These are phyloP conservation scores for Glossophaga mutica DNA, from an alignment of 2,797 vertebrate genomes.

Conservation along the genomic window DNA sequence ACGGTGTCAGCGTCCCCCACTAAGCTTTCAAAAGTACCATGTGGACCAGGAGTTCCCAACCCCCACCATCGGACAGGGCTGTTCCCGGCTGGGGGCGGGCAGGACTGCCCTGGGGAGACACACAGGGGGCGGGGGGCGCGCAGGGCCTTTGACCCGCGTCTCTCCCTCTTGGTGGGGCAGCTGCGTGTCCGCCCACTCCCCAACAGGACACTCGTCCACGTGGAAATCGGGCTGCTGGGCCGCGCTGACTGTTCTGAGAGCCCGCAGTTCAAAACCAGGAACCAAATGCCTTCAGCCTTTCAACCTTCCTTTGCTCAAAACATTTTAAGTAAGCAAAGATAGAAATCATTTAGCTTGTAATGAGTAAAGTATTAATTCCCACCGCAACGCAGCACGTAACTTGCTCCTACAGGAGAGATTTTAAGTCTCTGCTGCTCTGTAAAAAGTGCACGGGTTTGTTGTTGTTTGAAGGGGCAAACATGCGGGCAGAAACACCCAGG, in stretches of 20 bases:
- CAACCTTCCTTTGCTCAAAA: not conserved
- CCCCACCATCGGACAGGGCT: accelerated
- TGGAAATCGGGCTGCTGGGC: no score
- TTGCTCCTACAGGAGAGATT: not conserved
- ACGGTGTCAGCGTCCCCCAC: accelerated
- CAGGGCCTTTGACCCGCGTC: no score
- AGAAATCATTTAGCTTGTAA: not conserved
- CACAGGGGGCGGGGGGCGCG: not conserved
- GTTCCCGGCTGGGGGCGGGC: not conserved
- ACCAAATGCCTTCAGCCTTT: not conserved
- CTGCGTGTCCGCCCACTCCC: not conserved
- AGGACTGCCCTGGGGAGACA: not conserved
- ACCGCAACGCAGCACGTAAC: not conserved
- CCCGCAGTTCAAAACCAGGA: not conserved
- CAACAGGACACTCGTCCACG: not conserved
- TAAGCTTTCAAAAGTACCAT: not conserved
- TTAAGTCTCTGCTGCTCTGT: not conserved
- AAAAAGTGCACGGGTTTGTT: not conserved
- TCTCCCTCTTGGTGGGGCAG: no score
- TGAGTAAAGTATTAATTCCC: not conserved
- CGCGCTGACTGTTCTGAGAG: not conserved
- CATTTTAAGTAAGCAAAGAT: not conserved
- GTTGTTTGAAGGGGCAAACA: not conserved
- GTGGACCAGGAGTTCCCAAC: no score
- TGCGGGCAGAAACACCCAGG: not conserved